Conservation (phyloP, 2,888 invertebrate species). For the Catocala fraxini region DNA sequence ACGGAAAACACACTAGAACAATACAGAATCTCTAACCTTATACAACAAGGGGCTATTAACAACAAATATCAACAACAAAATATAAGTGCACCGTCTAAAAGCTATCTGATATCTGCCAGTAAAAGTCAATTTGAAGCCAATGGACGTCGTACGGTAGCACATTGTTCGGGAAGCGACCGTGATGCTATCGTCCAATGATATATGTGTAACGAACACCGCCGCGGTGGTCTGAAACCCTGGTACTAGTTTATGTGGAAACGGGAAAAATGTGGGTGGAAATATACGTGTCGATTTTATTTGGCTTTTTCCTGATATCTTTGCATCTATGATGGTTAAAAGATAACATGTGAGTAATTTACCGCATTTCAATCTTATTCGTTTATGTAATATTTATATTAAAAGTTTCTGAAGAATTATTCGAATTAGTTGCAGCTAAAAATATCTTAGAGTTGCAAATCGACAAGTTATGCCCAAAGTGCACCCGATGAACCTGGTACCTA, state of each 20-base stretch:
- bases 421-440: too few relatives aligned
- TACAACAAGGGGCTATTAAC: conserved; percentile 35
- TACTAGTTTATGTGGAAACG: conserved; percentile 50
- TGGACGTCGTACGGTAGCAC: conserved; percentile 49
- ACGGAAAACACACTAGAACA: conserved; percentile 12
- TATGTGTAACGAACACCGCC: conserved; percentile 53
- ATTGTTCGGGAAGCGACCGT: conserved; percentile 50
- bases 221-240: conserved; percentile 41
- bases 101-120: conserved; percentile 53
- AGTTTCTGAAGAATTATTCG: too few relatives aligned
- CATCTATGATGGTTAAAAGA: background rate
- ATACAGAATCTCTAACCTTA: conserved; percentile 17
- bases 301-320: background rate
- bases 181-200: conserved; percentile 53
- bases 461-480: too few relatives aligned
- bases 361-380: too few relatives aligned
- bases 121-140: conserved; percentile 53
- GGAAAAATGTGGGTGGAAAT: conserved; percentile 35
- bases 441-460: too few relatives aligned
- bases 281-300: background rate
- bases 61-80: conserved; percentile 52
- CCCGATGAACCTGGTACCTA: too few relatives aligned
- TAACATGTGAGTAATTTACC: too few relatives aligned
- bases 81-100: conserved; percentile 50
- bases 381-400: too few relatives aligned